Evolutionary conservation across 2,888 invertebrate genomes (phyloP), one percentile per base, ranked within the genome.

Genomic region (Amblyjoppa proteus): DNA sequence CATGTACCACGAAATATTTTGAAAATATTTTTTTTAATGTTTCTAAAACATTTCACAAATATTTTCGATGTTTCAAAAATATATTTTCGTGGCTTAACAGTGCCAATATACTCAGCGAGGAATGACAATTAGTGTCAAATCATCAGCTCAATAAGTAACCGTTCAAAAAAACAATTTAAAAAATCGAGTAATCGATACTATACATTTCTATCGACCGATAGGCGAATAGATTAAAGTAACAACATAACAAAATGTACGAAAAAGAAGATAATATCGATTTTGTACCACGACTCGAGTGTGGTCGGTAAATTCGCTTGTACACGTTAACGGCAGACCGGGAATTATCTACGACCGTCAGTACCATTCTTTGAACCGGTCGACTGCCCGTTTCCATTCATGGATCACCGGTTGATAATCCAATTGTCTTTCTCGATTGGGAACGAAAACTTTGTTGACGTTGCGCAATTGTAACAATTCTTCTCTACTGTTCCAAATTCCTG

Each of bases 401-500:
- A 95, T 90, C 38, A 93, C 90, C 66, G 89, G 88, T 87, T 89
- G 89, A 89, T 94, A 94, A 80, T 89, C 89, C 38, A 90, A 88
- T 86, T 89, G 91, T 80, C 90, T 91, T 45, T 92, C 89, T 58
- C 89, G 85, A 80, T 94, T 91, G 0, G 96, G 96, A 83, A 93
- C 89, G 89, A 98, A 98, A 34, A 96, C 94, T 78, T 94, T 94
- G 20, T 96, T 96, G 13, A 96, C 92, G 90, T 95, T 94, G 31
- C 96, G 95, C 70, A 97, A 94, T 9, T 95, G 91, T 81, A 94
- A 94, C 34, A 98, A 92, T 87, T 97, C 97, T 3, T 96, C 95
- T 89, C 96, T 96, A 70, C 95, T 95, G 88, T 96, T 95, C 97
- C 97, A 98, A 85, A 98, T 94, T 89, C 97, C 97, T 97, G 93